These are phyloP conservation scores for Netelia inedita DNA, from an alignment of 2,888 invertebrate species.

Conservation along the genomic window DNA sequence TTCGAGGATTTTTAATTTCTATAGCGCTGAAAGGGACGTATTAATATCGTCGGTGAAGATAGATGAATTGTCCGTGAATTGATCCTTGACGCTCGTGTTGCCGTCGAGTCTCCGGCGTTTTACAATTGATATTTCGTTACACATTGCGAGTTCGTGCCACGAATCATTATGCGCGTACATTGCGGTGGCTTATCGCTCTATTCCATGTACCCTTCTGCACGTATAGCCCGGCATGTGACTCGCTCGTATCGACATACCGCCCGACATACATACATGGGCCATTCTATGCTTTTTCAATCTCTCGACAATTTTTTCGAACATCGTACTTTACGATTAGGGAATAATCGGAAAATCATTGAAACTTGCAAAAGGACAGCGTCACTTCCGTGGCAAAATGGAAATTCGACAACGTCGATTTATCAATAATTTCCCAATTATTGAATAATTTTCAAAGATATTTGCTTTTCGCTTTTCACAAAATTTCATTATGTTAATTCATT, in stretches of 20 bases:
- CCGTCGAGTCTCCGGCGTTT: background rate
- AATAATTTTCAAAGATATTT: too few species aligned
- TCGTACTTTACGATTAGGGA: background rate
- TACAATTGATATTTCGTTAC: slow-evolving; percentile 67
- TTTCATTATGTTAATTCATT: too few species aligned
- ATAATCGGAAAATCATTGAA: too few species aligned
- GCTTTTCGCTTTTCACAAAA: too few species aligned
- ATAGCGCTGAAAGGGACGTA: too few species aligned
- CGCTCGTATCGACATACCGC: slow-evolving; percentile 4
- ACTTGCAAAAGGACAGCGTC: too few species aligned
- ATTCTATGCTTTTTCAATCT: background rate
- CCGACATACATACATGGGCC: background rate
- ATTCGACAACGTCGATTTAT: too few species aligned
- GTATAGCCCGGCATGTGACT: background rate
- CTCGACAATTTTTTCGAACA: background rate
- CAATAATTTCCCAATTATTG: too few species aligned
- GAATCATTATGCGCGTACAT: slow-evolving; percentile 61
- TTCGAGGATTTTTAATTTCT: too few species aligned
- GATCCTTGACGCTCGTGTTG: slow-evolving; percentile 43
- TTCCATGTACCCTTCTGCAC: slow-evolving; percentile 12
- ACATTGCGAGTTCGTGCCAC: slow-evolving; percentile 56
- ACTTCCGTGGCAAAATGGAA: too few species aligned
- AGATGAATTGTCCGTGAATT: slow-evolving; percentile 38
- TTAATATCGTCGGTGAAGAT: background rate
- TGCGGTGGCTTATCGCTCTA: slow-evolving; percentile 57